Base-by-base conservation (phyloP, 2,113 vertebrate genomes). In the Puffinus mauretanicus region DNA sequence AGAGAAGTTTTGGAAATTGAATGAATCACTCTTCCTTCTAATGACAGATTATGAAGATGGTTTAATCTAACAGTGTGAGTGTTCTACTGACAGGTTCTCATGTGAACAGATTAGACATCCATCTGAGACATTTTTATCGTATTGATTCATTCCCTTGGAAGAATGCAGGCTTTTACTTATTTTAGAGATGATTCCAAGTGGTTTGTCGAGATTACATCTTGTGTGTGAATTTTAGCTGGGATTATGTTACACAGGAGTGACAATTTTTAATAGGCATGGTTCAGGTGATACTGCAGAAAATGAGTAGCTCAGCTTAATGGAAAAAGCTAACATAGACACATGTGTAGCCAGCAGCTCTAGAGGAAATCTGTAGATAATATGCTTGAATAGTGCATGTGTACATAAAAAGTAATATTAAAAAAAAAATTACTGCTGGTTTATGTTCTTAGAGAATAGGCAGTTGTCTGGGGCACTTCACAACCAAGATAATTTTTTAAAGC, bases 171-270 rank as follows among this genome's bases (percentile, higher is more conserved):
- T 97, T 97, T 98, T 96, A 97, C 71, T 58, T 95, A 87, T 96
- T 97, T 94, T 79, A 97, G 94, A 97, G 97, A 94, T 97, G 94
- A 97, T 96, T 98, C 94, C 96, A 98, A 98, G 96, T 96, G 94
- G 57, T 88, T 98, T 96, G 97, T 97, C 21, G 52, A 98, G 98
- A 98, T 98, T 98, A 95, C 80, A 98, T 98, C 95, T 98, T 95
- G 80, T 84, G 88, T 77, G 94, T 96, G 97, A 97, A 94, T 97
- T 98, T 98, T 94, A 92, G 87, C 88, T 78, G 93, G 91, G 92
- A 88, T 98, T 96, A 71, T 72, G 81, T 98, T 98, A 89, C 97
- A 46, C 84, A 82, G 81, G 70, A 93, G 93, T 93, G 96, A 97
- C 95, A 92, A 16, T 94, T 97, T 97, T 98, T 96, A 97, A 87